Evolutionary conservation across 1,140 invertebrate species (phyloP).

Genomic region (Oryzaephilus surinamensis): DNA sequence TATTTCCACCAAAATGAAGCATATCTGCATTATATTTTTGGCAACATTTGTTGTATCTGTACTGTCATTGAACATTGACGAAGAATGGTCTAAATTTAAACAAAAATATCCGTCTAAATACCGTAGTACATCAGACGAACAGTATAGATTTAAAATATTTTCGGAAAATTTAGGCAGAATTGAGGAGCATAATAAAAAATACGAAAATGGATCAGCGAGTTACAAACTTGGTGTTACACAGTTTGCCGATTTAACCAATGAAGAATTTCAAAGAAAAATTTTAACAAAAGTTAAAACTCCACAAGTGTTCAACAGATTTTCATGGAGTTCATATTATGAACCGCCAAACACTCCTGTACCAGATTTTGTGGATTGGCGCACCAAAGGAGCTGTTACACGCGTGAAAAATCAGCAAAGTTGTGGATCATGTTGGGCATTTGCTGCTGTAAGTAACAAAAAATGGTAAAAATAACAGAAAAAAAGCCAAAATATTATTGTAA

Average conservation of each 20-base stretch:
- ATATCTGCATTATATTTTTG: no score
- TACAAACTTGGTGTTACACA: conserved; percentile 2
- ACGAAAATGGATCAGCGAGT: conserved; percentile 2
- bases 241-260: conserved; percentile 3
- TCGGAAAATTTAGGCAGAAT: conserved; percentile 1
- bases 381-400: conserved; percentile 1
- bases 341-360: neutral
- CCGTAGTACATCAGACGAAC: neutral
- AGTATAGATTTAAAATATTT: conserved; percentile 1
- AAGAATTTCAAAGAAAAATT: no score
- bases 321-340: neutral
- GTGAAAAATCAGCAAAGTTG: conserved; percentile 4
- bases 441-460: conserved; percentile 1
- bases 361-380: conserved; percentile 1
- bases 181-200: conserved; percentile 6
- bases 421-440: conserved; percentile 7
- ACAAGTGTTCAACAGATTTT: neutral
- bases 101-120: neutral
- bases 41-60: no score
- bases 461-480: neutral
- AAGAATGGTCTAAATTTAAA: conserved; percentile 9
- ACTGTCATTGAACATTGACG: neutral
- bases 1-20: no score
- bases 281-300: no score
- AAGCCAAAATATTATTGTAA: neutral